A percentile compares a stretch with the other conserved stretches of the same genome.
Conservation (phyloP, 2,113 vertebrate species). For the Riparia riparia region DNA sequence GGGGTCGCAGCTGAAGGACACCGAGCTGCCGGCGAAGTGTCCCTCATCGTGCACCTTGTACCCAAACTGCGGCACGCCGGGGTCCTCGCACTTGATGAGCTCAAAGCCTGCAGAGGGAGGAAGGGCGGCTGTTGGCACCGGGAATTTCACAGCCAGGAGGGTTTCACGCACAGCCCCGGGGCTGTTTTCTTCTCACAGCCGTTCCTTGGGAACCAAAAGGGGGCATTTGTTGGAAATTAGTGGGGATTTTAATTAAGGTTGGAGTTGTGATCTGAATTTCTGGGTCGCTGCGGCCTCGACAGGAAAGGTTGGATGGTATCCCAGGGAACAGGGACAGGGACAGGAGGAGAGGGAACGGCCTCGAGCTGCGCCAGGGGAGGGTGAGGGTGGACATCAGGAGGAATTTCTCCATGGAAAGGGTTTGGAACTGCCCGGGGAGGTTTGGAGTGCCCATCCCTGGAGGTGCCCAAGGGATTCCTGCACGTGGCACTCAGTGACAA, state of each 20-base stretch:
- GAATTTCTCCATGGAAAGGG: neutral
- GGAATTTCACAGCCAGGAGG: neutral
- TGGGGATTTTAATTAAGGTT: neutral
- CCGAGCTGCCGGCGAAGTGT: conserved; percentile 94
- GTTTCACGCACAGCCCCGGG: rapidly evolving
- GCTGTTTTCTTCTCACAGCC: neutral
- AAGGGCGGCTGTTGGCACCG: neutral
- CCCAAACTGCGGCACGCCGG: conserved; percentile 91
- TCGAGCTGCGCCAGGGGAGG: rapidly evolving
- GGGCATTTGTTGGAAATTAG: neutral
- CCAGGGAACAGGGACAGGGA: neutral
- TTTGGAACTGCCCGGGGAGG: neutral
- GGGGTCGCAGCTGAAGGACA: conserved; percentile 92
- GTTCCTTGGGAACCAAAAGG: neutral
- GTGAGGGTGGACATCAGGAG: neutral
- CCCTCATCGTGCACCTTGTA: conserved; percentile 94
- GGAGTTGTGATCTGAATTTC: neutral
- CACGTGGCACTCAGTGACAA: neutral
- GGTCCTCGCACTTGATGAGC: conserved; percentile 95
- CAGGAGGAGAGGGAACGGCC: rapidly evolving
- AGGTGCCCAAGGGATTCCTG: rapidly evolving
- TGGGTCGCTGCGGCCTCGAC: rapidly evolving
- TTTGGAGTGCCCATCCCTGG: neutral
- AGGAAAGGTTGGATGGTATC: neutral
- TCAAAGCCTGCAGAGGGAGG: conserved; percentile 86